Evolutionary conservation across 1,140 invertebrate genomes (phyloP).

Genomic region (Archivesica marissinica): DNA sequence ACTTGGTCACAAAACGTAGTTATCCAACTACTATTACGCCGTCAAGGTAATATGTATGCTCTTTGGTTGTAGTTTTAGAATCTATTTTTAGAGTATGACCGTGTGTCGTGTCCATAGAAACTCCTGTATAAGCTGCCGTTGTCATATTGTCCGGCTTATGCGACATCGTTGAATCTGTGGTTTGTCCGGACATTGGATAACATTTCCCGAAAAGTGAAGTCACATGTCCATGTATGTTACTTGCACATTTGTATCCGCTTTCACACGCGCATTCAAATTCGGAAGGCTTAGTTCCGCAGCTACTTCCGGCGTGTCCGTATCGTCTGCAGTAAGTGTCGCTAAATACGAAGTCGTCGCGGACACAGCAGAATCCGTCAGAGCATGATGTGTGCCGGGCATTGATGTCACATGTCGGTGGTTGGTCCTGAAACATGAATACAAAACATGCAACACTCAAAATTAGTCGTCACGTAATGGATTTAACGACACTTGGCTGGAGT

Average conservation of each 20-base stretch:
- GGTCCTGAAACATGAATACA: background rate
- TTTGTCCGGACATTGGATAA: background rate
- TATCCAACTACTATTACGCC: too few relatives aligned
- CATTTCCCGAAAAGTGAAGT: slow-evolving; percentile 67
- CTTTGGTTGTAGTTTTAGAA: background rate
- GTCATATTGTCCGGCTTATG: background rate
- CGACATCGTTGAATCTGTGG: background rate
- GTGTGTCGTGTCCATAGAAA: background rate
- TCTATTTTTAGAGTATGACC: background rate
- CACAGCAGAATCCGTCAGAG: slow-evolving; percentile 68
- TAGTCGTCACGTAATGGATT: too few relatives aligned
- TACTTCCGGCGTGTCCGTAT: slow-evolving; percentile 48
- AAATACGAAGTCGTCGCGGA: slow-evolving; percentile 69
- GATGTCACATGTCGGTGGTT: background rate
- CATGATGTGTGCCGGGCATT: slow-evolving; percentile 41
- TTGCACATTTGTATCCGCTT: slow-evolving; percentile 48
- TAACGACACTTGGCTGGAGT: too few relatives aligned
- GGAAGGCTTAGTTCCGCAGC: slow-evolving; percentile 61
- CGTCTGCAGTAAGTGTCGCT: slow-evolving; percentile 67
- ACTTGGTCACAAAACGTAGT: too few relatives aligned
- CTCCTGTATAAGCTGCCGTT: background rate
- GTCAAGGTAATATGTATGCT: too few relatives aligned
- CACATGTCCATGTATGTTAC: slow-evolving; percentile 61
- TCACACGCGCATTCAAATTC: slow-evolving; percentile 67
- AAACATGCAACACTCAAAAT: too few relatives aligned